Evolutionary conservation across 2,888 invertebrate genomes (phyloP).

Genomic region (Loripinus fragilis): DNA sequence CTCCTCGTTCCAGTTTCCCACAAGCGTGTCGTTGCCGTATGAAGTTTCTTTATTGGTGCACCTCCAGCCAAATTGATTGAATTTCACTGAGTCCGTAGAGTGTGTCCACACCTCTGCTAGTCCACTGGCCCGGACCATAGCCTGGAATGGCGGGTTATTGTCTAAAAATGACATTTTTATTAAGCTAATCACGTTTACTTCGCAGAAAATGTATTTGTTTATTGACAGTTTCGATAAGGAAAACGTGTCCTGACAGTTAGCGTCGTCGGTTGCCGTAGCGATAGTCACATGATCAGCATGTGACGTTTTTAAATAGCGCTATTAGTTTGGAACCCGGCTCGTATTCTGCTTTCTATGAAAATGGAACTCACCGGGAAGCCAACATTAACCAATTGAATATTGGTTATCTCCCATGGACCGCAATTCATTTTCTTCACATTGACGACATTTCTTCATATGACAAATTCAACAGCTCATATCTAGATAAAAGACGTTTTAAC

Average conservation of each 20-base stretch:
- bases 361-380: too few relatives aligned
- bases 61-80: constrained; percentile 79
- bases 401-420: neutral
- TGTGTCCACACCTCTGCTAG: constrained; percentile 78
- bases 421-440: too few relatives aligned
- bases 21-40: constrained; percentile 72
- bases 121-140: constrained; percentile 77
- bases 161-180: constrained; percentile 60
- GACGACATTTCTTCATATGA: too few relatives aligned
- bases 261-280: constrained; percentile 58
- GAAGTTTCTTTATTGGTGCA: constrained; percentile 79
- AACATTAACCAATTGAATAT: too few relatives aligned
- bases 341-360: too few relatives aligned
- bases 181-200: neutral
- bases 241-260: constrained; percentile 27
- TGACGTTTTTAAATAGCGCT: constrained; percentile 14
- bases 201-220: neutral
- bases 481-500: too few relatives aligned
- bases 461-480: too few relatives aligned
- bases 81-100: constrained; percentile 71
- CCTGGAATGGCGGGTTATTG: constrained; percentile 71
- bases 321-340: too few relatives aligned
- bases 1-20: constrained; percentile 82
- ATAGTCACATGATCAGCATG: constrained; percentile 45
- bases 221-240: neutral